These are phyloP conservation scores for Neoscelio sp. DNA, from an alignment of 2,888 invertebrate species.

Conservation along the genomic window DNA sequence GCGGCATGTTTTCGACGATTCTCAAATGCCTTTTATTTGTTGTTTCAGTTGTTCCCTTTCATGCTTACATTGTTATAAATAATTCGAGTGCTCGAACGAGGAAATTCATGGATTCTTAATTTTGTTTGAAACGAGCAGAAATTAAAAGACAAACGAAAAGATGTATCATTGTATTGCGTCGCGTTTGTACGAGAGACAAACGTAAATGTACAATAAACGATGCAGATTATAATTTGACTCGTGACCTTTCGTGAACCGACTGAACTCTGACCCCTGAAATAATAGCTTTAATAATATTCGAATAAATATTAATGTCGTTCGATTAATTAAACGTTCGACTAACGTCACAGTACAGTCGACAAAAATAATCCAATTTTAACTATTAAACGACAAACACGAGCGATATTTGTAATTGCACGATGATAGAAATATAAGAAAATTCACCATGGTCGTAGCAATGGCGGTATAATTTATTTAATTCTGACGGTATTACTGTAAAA, in stretches of 20 bases:
- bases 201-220: constrained; percentile 17
- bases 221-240: constrained; percentile 2
- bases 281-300: constrained; percentile 11
- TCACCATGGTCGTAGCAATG: too few relatives aligned
- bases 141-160: too few relatives aligned
- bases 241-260: constrained; percentile 21
- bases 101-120: too few relatives aligned
- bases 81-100: constrained; percentile 14
- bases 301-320: constrained; percentile 35
- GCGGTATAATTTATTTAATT: too few relatives aligned
- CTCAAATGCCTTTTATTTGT: constrained; percentile 35
- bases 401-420: background rate
- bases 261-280: constrained; percentile 47
- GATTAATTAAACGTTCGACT: constrained; percentile 18
- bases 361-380: background rate
- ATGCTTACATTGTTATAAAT: constrained; percentile 13
- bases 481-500: too few relatives aligned
- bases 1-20: constrained; percentile 10
- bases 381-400: background rate
- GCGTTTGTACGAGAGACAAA: constrained; percentile 4
- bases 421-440: too few relatives aligned
- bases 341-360: background rate
- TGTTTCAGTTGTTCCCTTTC: constrained; percentile 23
- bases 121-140: too few relatives aligned
- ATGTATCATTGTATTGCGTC: too few relatives aligned